Evolutionary conservation across 2,888 invertebrate species (phyloP), one percentile per base, ranked within the genome.

Genomic region (Willowsia nigromaculata): DNA sequence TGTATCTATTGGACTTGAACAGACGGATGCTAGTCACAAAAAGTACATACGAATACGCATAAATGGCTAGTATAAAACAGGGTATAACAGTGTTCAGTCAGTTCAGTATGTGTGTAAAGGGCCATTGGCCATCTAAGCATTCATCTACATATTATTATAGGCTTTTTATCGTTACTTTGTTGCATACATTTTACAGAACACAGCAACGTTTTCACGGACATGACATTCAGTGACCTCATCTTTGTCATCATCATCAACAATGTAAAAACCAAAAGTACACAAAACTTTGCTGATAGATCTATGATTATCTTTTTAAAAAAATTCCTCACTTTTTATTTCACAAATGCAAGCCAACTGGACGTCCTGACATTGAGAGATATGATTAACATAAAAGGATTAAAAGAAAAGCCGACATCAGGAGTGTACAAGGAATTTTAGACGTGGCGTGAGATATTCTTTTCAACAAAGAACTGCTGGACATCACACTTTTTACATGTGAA

Each of bases 211-310:
- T 37, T 30, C 50, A 50, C 50, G 50, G 47, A 47, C 53, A 71
- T 3, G n/a, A 37, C 37, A 50, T 68, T 80, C 80, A 71, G 27
- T 86, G 86, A 86, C 86, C 86, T 81, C 80, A 62, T 53, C n/a
- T 68, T 37, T 7, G 22, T 68, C 30, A 50, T 78, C 37, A 71
- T 50, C 78, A 30, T 5, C 62, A 62, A 33, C 62, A 85, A 85
- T 62, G 81, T n/a, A 40, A 85, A 74, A 18, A 71, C 68, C 65
- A 13, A 65, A 85, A 56, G 33, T 33, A 43, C 37, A 56, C 9
- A 7, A 81, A 81, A 40, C 18, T 11, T 1, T 56, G 4, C 15
- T 1, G 47, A 22, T 18, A 30, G 22, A 50, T 40, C 18, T n/a
- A 65, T 33, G 37, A 53, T 25, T 33, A n/a, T n/a, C 5, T 71